A percentile compares a stretch with the other conserved stretches of the same genome.
These are phyloP conservation scores for Lepidurus packardi DNA, from an alignment of 1,140 invertebrate genomes.

Conservation along the genomic window DNA sequence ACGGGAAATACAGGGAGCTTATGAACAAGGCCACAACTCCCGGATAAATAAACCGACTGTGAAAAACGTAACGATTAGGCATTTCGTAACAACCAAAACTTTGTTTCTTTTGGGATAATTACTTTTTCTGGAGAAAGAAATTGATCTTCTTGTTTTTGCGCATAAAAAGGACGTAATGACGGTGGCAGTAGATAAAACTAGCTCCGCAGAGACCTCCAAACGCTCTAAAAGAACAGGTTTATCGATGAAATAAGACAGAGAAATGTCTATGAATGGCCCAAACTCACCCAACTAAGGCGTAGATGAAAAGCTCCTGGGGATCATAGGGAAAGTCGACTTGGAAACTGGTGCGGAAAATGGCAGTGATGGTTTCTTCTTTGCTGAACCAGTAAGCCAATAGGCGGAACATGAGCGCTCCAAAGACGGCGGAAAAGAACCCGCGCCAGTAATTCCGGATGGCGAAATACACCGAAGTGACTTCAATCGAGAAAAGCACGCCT, in stretches of 20 bases:
- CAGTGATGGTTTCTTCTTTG: conserved; percentile 76
- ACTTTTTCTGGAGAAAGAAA: conserved; percentile 93
- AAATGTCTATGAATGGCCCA: background rate
- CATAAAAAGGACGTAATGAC: conserved; percentile 92
- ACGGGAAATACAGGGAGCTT: conserved; percentile 76
- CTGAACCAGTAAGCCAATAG: conserved; percentile 88
- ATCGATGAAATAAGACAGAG: conserved; percentile 7
- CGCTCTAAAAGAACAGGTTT: conserved; percentile 31
- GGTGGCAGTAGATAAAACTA: conserved; percentile 86
- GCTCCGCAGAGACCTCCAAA: conserved; percentile 74
- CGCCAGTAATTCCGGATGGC: conserved; percentile 98
- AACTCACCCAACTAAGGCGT: conserved; percentile 84
- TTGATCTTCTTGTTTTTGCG: conserved; percentile 87
- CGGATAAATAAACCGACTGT: conserved; percentile 83
- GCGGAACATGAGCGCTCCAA: conserved; percentile 90
- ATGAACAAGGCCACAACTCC: conserved; percentile 74
- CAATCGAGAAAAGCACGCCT: conserved; percentile 96
- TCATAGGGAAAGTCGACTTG: conserved; percentile 96
- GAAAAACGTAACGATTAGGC: conserved; percentile 36
- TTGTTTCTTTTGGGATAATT: conserved; percentile 45
- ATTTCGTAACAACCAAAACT: conserved; percentile 6
- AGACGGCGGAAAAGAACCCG: conserved; percentile 96
- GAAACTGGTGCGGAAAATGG: conserved; percentile 90
- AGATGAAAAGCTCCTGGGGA: conserved; percentile 91
- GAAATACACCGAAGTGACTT: conserved; percentile 98